Evolutionary conservation across 2,113 vertebrate species (phyloP).

Genomic region (Kryptolebias marmoratus): DNA sequence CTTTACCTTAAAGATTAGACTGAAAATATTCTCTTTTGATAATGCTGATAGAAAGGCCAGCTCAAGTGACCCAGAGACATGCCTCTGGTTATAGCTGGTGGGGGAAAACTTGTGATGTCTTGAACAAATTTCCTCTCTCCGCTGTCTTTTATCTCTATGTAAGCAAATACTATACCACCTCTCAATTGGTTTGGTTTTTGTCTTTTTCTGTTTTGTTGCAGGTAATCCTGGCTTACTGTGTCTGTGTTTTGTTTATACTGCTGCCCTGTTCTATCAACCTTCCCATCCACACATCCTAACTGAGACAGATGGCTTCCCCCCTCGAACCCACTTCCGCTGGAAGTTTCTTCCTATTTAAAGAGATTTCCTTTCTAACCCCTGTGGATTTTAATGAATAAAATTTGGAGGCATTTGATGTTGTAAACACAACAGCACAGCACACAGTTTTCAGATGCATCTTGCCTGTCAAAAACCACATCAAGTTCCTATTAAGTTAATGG

Average conservation of each 20-base stretch:
- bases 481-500: constrained; percentile 33
- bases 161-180: background rate
- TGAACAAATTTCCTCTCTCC: background rate
- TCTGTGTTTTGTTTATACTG: background rate
- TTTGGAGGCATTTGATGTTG: constrained; percentile 4
- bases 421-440: background rate
- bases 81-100: background rate
- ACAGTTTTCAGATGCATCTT: constrained; percentile 8
- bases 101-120: background rate
- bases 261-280: background rate
- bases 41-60: background rate
- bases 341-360: background rate
- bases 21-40: background rate
- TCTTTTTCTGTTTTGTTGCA: background rate
- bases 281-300: background rate
- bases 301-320: background rate
- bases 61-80: background rate
- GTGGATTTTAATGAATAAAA: constrained; percentile 14
- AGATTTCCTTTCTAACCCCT: background rate
- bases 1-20: background rate
- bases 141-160: background rate
- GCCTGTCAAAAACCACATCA: constrained; percentile 28
- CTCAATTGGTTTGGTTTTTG: background rate
- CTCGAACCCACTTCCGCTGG: background rate
- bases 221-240: background rate